phyloP scores from a whole-genome alignment of 2,113 vertebrate genomes.

The Cyprinodon brontotheroides region DNA sequence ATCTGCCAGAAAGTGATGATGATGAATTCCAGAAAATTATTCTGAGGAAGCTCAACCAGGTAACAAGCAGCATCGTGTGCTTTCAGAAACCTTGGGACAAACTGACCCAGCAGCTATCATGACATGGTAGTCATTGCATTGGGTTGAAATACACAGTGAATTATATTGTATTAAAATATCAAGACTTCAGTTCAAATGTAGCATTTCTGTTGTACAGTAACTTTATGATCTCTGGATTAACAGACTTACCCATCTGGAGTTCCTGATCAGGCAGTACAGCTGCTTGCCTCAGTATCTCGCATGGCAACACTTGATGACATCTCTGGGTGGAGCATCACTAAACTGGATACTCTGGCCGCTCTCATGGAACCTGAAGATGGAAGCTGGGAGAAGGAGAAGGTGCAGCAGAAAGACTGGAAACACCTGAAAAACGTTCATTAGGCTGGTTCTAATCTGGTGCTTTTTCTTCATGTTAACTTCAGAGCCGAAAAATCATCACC shows the following conservation, averaged over 20 bases:
- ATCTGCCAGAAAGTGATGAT: slow-evolving; percentile 62
- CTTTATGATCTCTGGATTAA: slow-evolving; percentile 3
- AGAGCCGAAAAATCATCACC: slow-evolving; percentile 75
- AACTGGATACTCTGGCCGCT: slow-evolving; percentile 59
- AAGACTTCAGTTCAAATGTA: neutral
- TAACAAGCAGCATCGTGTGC: slow-evolving; percentile 1
- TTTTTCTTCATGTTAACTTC: slow-evolving; percentile 8
- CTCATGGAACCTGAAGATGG: slow-evolving; percentile 62
- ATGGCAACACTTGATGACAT: slow-evolving; percentile 64
- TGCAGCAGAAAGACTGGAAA: slow-evolving; percentile 2
- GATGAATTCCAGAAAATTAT: slow-evolving; percentile 49
- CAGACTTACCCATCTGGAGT: slow-evolving; percentile 63
- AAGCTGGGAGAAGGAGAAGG: slow-evolving; percentile 60
- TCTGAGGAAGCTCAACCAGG: slow-evolving; percentile 69
- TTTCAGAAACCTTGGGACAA: too few relatives aligned
- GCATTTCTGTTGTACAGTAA: slow-evolving; percentile 47
- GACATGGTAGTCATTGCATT: neutral
- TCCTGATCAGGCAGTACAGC: slow-evolving; percentile 44
- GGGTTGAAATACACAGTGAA: neutral
- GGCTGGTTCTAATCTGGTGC: neutral
- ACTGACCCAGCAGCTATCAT: too few relatives aligned
- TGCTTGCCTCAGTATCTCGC: slow-evolving; percentile 63
- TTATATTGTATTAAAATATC: too few relatives aligned
- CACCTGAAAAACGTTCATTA: neutral
- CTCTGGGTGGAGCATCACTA: slow-evolving; percentile 66